Evolutionary conservation across 2,113 vertebrate species (phyloP).

Genomic region (Python bivittatus): DNA sequence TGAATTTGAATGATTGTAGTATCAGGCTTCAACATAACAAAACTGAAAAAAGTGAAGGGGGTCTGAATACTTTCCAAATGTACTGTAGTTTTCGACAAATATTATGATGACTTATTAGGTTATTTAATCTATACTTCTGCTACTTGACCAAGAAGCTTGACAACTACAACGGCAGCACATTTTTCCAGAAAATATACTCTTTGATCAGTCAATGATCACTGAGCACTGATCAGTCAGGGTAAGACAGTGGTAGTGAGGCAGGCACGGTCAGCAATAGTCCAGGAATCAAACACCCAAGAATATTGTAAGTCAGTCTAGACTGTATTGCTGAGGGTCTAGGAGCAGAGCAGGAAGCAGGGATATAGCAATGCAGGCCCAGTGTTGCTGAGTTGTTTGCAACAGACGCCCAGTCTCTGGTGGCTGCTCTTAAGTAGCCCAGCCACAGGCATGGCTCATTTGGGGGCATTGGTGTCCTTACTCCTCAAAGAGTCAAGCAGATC

Average conservation of each 20-base stretch:
- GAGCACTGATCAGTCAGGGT: too few relatives aligned
- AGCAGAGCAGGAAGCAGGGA: neutral
- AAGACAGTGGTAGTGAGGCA: neutral
- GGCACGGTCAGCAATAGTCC: neutral
- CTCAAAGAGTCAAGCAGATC: neutral
- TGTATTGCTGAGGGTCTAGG: neutral
- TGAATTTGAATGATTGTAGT: too few relatives aligned
- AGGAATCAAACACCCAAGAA: neutral
- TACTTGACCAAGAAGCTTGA: too few relatives aligned
- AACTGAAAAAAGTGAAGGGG: too few relatives aligned
- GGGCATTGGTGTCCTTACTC: neutral
- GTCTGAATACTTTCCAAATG: too few relatives aligned
- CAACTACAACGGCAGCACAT: too few relatives aligned
- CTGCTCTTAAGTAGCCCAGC: neutral
- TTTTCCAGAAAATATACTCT: too few relatives aligned
- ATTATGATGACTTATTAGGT: too few relatives aligned
- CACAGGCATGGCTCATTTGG: neutral
- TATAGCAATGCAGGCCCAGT: neutral
- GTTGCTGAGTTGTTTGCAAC: neutral
- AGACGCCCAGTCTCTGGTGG: neutral
- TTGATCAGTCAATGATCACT: too few relatives aligned
- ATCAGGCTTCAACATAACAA: too few relatives aligned
- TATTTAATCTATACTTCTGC: too few relatives aligned
- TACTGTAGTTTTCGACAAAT: too few relatives aligned
- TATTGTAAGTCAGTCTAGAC: neutral